These are phyloP conservation scores for Lepidurus apus DNA, from an alignment of 1,140 invertebrate genomes.

Conservation along the genomic window DNA sequence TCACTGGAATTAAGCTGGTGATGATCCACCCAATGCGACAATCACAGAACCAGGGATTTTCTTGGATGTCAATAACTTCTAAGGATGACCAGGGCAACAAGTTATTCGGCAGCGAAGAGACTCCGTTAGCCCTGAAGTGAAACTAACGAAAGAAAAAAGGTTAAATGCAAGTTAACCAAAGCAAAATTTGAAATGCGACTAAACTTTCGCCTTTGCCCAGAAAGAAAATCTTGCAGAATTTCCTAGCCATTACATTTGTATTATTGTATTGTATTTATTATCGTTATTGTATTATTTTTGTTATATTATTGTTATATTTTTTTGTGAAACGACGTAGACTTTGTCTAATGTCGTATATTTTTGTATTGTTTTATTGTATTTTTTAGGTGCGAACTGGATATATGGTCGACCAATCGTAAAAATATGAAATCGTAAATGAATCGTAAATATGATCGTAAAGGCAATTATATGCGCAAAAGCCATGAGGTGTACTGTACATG, in stretches of 20 bases:
- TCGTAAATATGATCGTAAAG: too few species aligned
- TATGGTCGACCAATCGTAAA: too few species aligned
- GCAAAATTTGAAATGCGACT: not conserved
- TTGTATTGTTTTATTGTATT: too few species aligned
- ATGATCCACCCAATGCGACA: constrained; percentile 36
- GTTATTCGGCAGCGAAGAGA: constrained; percentile 26
- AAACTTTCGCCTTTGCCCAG: not conserved
- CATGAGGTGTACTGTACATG: too few species aligned
- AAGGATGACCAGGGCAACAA: constrained; percentile 36
- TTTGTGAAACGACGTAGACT: too few species aligned
- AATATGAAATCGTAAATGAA: too few species aligned
- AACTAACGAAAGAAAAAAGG: constrained; percentile 32
- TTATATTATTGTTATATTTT: too few species aligned
- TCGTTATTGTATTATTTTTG: too few species aligned
- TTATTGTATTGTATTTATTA: too few species aligned
- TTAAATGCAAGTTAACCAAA: not conserved
- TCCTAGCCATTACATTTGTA: not conserved
- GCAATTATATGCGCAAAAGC: too few species aligned
- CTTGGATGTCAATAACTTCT: constrained; percentile 35
- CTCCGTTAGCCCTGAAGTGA: constrained; percentile 34
- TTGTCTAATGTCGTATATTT: too few species aligned
- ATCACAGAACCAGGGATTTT: constrained; percentile 38
- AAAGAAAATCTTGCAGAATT: not conserved
- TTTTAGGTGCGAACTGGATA: too few species aligned
- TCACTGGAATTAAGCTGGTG: constrained; percentile 28